Evolutionary conservation across 2,797 vertebrate genomes (phyloP), one percentile per base, ranked within the genome.

Genomic region (Hipposideros larvatus): DNA sequence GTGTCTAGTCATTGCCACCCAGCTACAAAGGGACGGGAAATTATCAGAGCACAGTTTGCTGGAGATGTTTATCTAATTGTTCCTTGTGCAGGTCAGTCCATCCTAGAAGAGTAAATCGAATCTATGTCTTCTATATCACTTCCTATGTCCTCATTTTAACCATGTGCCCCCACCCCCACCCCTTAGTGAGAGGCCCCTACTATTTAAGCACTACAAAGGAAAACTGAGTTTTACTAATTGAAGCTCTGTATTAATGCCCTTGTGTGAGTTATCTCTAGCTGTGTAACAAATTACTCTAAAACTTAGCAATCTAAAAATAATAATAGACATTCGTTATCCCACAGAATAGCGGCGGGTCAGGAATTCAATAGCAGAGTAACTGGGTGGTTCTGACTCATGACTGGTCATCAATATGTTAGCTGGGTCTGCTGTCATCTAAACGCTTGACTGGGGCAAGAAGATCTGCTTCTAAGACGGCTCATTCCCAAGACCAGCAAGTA

Each of bases 221-320:
- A 71, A 91, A 46, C 18, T 59, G 19, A 83, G 24, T 78, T 82
- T 65, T 78, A 41, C 15, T 70, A 2, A 57, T 63, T 43, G 51
- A 65, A 87, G 34, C 51, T 79, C 28, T 55, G 0, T 48, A 22
- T 87, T 73, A 85, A 75, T 21, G 22, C 22, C 15, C 43, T 28
- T 55, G 1, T 55, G 11, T 80, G 63, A 48, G 18, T 51, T 71
- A 57, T 37, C 48, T 68, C 43, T 90, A 63, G 51, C 18, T 88
- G 31, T n/a, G 3, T 87, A 92, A 75, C 19, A 75, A 86, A 89
- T 90, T 59, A 53, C 59, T 79, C 73, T 0, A 13, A 94, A 95
- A 88, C 21, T 31, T 16, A 95, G 57, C 63, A 73, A 34, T 55
- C 21, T 74, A 70, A 95, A 82, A 87, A 43, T 34, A 90, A 28